Percentiles rank a stretch among this genome's conserved stretches.
phyloP scores from a whole-genome alignment of 2,113 vertebrate genomes.

The Apteryx mantelli region DNA sequence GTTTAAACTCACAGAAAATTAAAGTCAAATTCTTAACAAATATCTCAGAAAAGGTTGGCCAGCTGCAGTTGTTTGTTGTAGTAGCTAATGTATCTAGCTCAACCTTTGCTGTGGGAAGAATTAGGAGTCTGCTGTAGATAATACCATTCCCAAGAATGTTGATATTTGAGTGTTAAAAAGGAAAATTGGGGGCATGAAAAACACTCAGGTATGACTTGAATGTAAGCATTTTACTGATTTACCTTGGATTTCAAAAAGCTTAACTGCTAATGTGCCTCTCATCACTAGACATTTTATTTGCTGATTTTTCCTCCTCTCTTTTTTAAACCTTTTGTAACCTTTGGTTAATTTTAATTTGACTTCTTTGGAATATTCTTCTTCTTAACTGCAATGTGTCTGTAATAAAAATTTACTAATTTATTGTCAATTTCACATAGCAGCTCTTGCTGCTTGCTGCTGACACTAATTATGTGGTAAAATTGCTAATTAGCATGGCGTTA shows the following conservation, averaged over 20 bases:
- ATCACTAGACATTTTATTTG: neutral
- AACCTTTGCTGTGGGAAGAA: neutral
- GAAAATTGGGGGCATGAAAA: neutral
- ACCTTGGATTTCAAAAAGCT: neutral
- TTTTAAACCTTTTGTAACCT: neutral
- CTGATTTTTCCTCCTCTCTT: neutral
- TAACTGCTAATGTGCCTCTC: neutral
- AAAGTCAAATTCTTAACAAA: neutral
- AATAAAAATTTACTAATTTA: neutral
- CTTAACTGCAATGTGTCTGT: neutral
- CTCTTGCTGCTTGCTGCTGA: neutral
- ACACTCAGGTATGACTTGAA: neutral
- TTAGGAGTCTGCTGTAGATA: neutral
- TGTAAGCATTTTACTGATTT: neutral
- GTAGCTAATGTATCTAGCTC: neutral
- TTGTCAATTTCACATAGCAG: neutral
- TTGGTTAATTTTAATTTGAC: slow-evolving; percentile 12
- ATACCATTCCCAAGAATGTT: neutral
- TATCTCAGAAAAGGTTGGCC: neutral
- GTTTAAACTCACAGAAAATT: neutral
- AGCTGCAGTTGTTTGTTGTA: neutral
- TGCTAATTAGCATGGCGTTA: fast-evolving
- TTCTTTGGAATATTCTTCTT: neutral
- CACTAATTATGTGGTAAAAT: neutral
- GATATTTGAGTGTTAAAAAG: neutral